Percentiles rank a stretch among this genome's conserved stretches.
phyloP scores from a whole-genome alignment of 2,113 vertebrate genomes.

The Alces alces region DNA sequence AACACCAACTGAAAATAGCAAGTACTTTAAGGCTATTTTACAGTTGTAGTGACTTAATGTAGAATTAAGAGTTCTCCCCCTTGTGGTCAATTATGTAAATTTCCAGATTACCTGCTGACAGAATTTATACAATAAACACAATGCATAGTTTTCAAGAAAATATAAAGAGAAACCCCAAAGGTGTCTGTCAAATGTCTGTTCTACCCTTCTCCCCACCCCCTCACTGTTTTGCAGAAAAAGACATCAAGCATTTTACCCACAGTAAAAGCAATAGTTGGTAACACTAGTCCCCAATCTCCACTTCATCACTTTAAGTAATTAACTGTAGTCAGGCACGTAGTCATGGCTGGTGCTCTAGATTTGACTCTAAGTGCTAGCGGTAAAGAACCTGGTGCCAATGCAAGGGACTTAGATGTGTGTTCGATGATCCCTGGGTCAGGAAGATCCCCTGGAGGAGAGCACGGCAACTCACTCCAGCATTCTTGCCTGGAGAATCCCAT shows the following conservation, averaged over 20 bases:
- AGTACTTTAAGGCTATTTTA: background rate
- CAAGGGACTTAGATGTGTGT: background rate
- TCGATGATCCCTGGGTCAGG: fast-evolving
- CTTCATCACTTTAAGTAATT: background rate
- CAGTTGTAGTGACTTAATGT: background rate
- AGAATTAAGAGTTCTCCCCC: conserved; percentile 56
- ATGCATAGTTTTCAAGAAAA: background rate
- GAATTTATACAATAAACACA: background rate
- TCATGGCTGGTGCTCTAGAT: background rate
- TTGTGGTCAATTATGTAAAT: conserved; percentile 62
- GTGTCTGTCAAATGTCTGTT: background rate
- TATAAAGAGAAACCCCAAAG: background rate
- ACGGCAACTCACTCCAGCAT: background rate
- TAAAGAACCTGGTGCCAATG: background rate
- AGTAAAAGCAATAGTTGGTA: background rate
- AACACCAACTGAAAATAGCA: background rate
- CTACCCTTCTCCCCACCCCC: background rate
- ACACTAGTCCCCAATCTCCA: background rate
- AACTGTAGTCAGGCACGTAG: background rate
- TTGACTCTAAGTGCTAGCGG: background rate
- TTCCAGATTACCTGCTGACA: background rate
- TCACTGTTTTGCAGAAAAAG: background rate
- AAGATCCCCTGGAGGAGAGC: background rate
- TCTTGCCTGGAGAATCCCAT: background rate
- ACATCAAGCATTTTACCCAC: background rate